phyloP scores from a whole-genome alignment of 1,140 invertebrate genomes.

The Venustaconcha ellipsiformis region DNA sequence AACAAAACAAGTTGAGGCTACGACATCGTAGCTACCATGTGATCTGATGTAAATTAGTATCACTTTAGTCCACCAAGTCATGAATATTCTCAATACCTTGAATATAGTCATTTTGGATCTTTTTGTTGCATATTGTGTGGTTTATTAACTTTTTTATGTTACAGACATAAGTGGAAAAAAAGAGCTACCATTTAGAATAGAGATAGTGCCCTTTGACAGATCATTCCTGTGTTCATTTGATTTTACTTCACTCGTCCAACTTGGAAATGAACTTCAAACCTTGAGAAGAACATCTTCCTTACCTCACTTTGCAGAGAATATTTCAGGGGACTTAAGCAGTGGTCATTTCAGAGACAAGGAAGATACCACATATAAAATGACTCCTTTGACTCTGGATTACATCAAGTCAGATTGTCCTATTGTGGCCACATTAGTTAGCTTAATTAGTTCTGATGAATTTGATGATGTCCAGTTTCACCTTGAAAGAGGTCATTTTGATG shows the following conservation, averaged over 20 bases:
- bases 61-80: too few species aligned
- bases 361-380: constrained; percentile 44
- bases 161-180: constrained; percentile 44
- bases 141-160: constrained; percentile 16
- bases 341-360: constrained; percentile 17
- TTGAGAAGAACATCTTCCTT: not conserved
- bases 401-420: constrained; percentile 58
- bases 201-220: constrained; percentile 23
- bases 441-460: constrained; percentile 62
- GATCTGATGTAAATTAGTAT: too few species aligned
- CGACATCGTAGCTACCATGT: too few species aligned
- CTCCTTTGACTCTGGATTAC: constrained; percentile 61
- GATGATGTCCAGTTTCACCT: constrained; percentile 35
- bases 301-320: not conserved
- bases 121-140: too few species aligned
- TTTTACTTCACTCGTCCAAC: constrained; percentile 18
- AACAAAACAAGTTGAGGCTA: too few species aligned
- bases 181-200: constrained; percentile 50
- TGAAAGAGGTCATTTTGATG: constrained; percentile 27
- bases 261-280: too few species aligned
- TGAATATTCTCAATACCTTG: too few species aligned
- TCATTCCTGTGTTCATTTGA: constrained; percentile 50
- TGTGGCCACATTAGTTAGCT: constrained; percentile 61
- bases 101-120: too few species aligned
- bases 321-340: constrained; percentile 1